Percentiles rank a stretch among this genome's conserved stretches.
Evolutionary conservation across 2,888 invertebrate genomes (phyloP).

Genomic region (Incurvaria masculella): DNA sequence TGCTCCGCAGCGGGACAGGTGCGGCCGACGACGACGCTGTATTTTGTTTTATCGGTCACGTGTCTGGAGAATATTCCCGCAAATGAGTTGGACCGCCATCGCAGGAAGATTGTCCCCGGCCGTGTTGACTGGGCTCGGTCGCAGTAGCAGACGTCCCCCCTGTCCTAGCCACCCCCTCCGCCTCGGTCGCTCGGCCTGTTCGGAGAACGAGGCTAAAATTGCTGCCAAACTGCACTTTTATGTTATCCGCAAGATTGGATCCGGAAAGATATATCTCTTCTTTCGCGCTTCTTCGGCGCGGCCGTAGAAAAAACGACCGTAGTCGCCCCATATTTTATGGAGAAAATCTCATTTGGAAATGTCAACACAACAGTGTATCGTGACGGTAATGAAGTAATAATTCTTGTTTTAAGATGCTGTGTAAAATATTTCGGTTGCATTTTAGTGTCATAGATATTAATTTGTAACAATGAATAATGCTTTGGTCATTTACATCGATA

Average conservation of each 20-base stretch:
- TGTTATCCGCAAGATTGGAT: slow-evolving; percentile 51
- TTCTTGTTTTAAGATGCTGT: too few relatives aligned
- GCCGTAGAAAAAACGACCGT: background rate
- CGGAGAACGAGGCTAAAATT: slow-evolving; percentile 18
- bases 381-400: background rate
- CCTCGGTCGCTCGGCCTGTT: background rate
- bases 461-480: too few relatives aligned
- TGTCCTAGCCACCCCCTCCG: background rate
- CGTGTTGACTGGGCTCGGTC: background rate
- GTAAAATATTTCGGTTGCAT: too few relatives aligned
- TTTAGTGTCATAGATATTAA: too few relatives aligned
- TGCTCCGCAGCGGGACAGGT: background rate
- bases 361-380: background rate
- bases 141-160: too few relatives aligned
- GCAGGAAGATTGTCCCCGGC: background rate
- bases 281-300: slow-evolving; percentile 25
- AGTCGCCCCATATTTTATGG: background rate
- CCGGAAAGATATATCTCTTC: slow-evolving; percentile 49
- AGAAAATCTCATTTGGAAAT: background rate
- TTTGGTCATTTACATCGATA: too few relatives aligned
- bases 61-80: background rate
- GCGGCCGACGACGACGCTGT: background rate
- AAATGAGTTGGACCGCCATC: background rate
- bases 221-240: slow-evolving; percentile 43
- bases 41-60: background rate